phyloP scores from a whole-genome alignment of 2,797 vertebrate genomes.

The Pipistrellus pygmaeus region DNA sequence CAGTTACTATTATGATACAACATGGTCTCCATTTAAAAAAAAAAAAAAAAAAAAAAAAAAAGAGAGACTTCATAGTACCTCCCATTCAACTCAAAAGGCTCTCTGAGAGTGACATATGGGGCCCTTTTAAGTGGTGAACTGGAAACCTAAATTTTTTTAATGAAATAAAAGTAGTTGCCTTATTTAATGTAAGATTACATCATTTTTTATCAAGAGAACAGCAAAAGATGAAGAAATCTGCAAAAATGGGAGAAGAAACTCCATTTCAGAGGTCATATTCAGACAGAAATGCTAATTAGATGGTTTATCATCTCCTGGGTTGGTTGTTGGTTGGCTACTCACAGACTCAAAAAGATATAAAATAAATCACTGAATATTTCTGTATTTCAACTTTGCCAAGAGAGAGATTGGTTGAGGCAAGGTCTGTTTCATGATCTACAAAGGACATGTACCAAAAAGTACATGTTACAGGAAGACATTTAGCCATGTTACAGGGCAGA shows the following conservation, averaged over 20 bases:
- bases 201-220: conserved; percentile 53
- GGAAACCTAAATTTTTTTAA: conserved; percentile 74
- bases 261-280: background rate
- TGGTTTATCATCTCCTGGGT: background rate
- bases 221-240: conserved; percentile 46
- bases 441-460: background rate
- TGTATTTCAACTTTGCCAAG: background rate
- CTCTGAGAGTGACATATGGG: background rate
- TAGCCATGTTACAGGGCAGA: background rate
- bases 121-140: conserved; percentile 77
- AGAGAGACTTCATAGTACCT: conserved; percentile 51
- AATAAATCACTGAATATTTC: background rate
- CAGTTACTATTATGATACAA: conserved; percentile 63
- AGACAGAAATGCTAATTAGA: background rate
- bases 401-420: background rate
- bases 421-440: background rate
- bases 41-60: conserved; percentile 59
- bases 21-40: background rate
- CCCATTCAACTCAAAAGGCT: conserved; percentile 49
- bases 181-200: conserved; percentile 69
- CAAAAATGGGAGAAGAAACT: conserved; percentile 58
- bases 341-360: background rate
- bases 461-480: background rate
- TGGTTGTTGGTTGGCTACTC: background rate
- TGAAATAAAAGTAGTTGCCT: conserved; percentile 64